Evolutionary conservation across 2,797 vertebrate species (phyloP), one percentile per base, ranked within the genome.

Genomic region (Enteromius radiatus): DNA sequence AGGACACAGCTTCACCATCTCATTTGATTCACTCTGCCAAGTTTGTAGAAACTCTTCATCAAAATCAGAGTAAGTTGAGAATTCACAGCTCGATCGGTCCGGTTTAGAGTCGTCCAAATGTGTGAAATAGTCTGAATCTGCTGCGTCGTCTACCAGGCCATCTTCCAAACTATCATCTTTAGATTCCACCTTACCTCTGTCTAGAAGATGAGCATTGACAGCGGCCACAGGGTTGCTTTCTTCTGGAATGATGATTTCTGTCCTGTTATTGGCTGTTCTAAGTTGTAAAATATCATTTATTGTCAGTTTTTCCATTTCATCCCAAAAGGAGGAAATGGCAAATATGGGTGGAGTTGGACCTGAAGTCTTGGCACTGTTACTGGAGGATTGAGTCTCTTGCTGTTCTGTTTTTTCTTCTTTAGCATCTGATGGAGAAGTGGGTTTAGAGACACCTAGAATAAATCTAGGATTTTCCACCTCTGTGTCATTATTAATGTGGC

Each of bases 241-340:
- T 21, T 86, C 84, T 19, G 71, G 12, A 81, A n/a, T 15, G 1
- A 67, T 23, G 45, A 33, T 81, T 43, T 82, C 85, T 12, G 26
- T 79, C 14, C 45, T 76, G 68, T 82, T 85, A 81, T 81, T 75
- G 2, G 76, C 49, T 86, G 82, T 82, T 87, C 89, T 91, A 2
- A 95, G 90, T 78, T 94, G 92, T 78, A 96, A 90, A 84, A 96
- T 94, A 76, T 95, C 94, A 76, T 94, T 94, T 80, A 95, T 95
- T 0, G 95, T 95, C 69, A 95, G 65, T 87, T 94, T 96, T 89
- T 96, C 95, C 94, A 96, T 95, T 88, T 95, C 93, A 43, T 95
- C 90, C 95, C 95, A 95, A 83, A 95, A 96, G 17, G 91, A 88
- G 33, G 94, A 95, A 78, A 95, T 94, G 23, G 93, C 93, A 14